These are phyloP conservation scores for Cryptotermes secundus DNA, from an alignment of 1,140 invertebrate genomes.

Conservation along the genomic window DNA sequence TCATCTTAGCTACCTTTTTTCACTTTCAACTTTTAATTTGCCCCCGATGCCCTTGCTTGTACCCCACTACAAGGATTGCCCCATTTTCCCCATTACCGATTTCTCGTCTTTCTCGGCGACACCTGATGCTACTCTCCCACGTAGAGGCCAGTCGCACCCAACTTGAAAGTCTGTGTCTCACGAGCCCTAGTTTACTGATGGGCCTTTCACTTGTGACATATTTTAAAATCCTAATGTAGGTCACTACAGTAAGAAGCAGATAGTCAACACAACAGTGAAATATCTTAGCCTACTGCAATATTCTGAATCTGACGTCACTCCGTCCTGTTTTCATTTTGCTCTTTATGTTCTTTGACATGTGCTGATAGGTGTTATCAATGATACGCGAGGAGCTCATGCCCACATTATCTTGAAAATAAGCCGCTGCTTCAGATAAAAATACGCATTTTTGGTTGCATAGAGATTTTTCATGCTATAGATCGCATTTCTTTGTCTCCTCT, in stretches of 20 bases:
- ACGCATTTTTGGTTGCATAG: too few relatives aligned
- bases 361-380: too few relatives aligned
- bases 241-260: not conserved
- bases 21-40: not conserved
- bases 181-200: not conserved
- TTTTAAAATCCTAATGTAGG: not conserved
- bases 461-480: too few relatives aligned
- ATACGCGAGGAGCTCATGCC: too few relatives aligned
- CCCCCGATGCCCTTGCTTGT: not conserved
- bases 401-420: too few relatives aligned
- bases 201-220: conserved; percentile 14
- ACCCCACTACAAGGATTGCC: not conserved
- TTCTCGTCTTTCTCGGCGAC: not conserved
- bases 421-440: too few relatives aligned
- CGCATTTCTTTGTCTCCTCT: too few relatives aligned
- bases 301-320: not conserved
- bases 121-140: not conserved
- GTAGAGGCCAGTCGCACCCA: not conserved
- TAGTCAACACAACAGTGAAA: not conserved
- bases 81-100: not conserved
- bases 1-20: not conserved
- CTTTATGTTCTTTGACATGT: too few relatives aligned
- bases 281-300: not conserved
- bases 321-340: too few relatives aligned
- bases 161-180: not conserved